phyloP scores from a whole-genome alignment of 2,888 invertebrate species.

The Cantharis rufa region DNA sequence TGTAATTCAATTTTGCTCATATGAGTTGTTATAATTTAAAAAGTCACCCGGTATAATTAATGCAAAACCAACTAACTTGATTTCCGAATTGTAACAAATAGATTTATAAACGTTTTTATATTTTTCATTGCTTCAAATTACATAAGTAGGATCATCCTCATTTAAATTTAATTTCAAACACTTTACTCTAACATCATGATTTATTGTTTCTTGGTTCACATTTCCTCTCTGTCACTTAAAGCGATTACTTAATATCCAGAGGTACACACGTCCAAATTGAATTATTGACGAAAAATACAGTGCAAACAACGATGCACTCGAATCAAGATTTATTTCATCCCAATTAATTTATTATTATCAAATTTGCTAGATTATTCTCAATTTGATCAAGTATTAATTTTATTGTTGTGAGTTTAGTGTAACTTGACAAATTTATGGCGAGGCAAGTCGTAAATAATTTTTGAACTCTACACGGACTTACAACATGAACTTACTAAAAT shows the following conservation, averaged over 20 bases:
- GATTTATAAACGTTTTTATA: background rate
- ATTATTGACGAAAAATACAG: background rate
- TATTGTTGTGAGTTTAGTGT: background rate
- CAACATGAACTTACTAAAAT: background rate
- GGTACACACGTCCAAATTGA: background rate
- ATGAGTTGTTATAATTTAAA: no score
- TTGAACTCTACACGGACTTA: no score
- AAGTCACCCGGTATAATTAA: background rate
- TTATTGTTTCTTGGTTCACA: background rate
- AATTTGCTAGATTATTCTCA: background rate
- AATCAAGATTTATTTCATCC: background rate
- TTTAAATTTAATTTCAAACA: background rate
- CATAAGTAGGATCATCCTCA: background rate
- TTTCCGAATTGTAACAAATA: background rate
- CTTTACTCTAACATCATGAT: background rate
- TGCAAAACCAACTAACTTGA: background rate
- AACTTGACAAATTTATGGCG: background rate
- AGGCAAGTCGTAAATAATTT: background rate
- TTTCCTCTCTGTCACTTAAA: background rate
- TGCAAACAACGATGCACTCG: background rate
- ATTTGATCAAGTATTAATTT: background rate
- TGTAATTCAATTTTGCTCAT: background rate
- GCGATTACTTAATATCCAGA: background rate
- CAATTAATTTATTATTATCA: background rate
- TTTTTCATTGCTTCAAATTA: background rate